Evolutionary conservation across 2,888 invertebrate species (phyloP).

Genomic region (Meliscaeva auricollis): DNA sequence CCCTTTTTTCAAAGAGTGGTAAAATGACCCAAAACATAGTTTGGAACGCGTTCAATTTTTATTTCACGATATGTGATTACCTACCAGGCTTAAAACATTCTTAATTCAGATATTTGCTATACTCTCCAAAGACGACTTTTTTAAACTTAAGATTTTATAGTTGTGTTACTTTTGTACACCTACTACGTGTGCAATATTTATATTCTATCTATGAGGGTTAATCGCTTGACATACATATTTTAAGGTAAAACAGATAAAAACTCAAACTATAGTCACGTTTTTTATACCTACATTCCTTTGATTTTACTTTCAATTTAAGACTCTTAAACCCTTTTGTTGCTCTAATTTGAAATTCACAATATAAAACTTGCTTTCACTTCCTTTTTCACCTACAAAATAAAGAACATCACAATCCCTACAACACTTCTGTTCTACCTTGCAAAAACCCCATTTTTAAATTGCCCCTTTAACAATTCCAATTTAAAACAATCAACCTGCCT

Average conservation of each 20-base stretch:
- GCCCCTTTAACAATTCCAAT: conserved; percentile 37
- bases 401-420: neutral
- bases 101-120: too few species aligned
- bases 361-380: conserved; percentile 23
- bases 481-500: conserved; percentile 47
- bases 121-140: too few species aligned
- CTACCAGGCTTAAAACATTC: too few species aligned
- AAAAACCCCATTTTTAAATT: conserved; percentile 15
- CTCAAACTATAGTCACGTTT: conserved; percentile 5
- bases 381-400: conserved; percentile 19
- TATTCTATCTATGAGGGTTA: neutral
- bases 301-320: conserved; percentile 28
- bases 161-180: neutral
- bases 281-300: neutral
- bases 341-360: conserved; percentile 17
- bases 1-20: too few species aligned
- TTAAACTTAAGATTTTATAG: too few species aligned
- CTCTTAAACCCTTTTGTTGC: neutral
- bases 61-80: too few species aligned
- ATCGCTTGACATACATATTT: conserved; percentile 5
- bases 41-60: too few species aligned
- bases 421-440: neutral
- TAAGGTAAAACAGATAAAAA: neutral
- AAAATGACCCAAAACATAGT: too few species aligned
- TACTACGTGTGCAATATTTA: neutral